These are phyloP conservation scores for Omphaloscelis lunosa DNA, from an alignment of 2,888 invertebrate genomes.

Conservation along the genomic window DNA sequence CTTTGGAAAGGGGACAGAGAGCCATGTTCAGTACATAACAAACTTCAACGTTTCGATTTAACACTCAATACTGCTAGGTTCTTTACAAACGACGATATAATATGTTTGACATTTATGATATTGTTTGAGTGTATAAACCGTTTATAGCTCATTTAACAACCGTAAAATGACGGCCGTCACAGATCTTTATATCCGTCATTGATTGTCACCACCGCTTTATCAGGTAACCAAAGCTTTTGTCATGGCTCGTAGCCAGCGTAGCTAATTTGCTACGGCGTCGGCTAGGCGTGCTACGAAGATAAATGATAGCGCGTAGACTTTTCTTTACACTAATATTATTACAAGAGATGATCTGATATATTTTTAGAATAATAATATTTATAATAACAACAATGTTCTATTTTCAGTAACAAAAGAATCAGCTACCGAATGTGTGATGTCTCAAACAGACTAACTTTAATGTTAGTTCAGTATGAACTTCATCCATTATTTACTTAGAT, in stretches of 20 bases:
- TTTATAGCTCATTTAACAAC: not conserved
- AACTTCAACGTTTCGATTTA: conserved; percentile 43
- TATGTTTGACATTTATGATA: conserved; percentile 22
- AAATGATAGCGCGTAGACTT: not conserved
- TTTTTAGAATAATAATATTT: not conserved
- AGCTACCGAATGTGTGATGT: not conserved
- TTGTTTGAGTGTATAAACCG: not conserved
- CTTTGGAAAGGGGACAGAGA: conserved; percentile 33
- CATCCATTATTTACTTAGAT: conserved; percentile 13
- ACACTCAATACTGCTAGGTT: conserved; percentile 27
- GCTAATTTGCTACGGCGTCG: conserved; percentile 42
- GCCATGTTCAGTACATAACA: conserved; percentile 33
- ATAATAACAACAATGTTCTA: not conserved
- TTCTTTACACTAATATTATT: not conserved
- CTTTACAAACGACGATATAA: conserved; percentile 26
- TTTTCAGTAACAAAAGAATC: not conserved
- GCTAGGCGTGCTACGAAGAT: not conserved
- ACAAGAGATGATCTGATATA: no score
- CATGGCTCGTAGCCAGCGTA: conserved; percentile 7
- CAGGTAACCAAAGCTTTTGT: not conserved
- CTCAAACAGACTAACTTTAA: not conserved
- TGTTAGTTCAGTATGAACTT: not conserved
- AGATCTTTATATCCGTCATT: not conserved
- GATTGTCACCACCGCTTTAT: not conserved
- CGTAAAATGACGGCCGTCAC: not conserved